Conservation (phyloP, 2,797 vertebrate species). For the Sandelia bainsii region DNA sequence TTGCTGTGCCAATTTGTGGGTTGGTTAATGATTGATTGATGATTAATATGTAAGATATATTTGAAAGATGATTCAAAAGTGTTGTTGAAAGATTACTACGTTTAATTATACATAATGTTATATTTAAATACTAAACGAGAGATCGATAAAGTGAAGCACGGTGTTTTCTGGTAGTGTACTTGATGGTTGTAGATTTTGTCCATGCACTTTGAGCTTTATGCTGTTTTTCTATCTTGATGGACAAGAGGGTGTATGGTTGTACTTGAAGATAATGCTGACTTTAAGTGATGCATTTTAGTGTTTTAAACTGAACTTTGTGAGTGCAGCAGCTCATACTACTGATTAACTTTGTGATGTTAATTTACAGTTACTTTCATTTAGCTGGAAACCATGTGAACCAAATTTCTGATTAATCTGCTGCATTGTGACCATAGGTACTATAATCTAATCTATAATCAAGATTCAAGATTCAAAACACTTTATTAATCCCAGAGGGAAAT, state of each 20-base stretch:
- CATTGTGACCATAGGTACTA: background rate
- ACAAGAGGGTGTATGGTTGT: background rate
- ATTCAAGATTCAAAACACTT: too few species aligned
- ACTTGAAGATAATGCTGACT: background rate
- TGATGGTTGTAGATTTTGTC: slow-evolving; percentile 10
- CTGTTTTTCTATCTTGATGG: slow-evolving; percentile 36
- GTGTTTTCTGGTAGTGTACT: background rate
- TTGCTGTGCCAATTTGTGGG: background rate
- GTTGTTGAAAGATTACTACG: too few species aligned
- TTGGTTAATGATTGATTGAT: too few species aligned
- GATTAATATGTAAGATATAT: too few species aligned
- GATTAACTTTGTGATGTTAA: background rate
- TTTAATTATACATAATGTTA: too few species aligned
- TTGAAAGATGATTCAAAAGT: too few species aligned
- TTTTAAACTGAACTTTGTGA: background rate
- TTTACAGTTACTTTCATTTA: background rate
- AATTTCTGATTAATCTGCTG: background rate
- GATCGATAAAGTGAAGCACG: background rate
- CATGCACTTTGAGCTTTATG: slow-evolving; percentile 55
- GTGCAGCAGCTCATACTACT: background rate
- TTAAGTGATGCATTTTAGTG: background rate
- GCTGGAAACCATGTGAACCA: background rate
- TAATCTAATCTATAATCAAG: too few species aligned
- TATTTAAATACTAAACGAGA: too few species aligned
- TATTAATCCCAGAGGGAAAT: too few species aligned